These are phyloP conservation scores for Merops nubicus DNA, from an alignment of 2,113 vertebrate species.

Conservation along the genomic window DNA sequence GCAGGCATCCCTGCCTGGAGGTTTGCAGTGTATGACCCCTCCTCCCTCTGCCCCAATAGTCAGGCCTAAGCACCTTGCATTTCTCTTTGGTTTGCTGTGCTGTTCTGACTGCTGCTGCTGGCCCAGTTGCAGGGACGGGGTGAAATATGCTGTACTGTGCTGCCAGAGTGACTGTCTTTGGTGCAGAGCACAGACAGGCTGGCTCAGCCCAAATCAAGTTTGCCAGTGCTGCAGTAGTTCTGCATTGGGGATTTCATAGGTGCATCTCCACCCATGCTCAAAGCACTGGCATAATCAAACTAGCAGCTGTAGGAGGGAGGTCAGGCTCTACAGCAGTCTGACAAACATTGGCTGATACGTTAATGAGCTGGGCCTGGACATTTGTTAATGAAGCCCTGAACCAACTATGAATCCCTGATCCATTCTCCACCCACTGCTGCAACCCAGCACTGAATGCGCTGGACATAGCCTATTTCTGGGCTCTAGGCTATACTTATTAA, in stretches of 20 bases:
- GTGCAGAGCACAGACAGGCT: neutral
- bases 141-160: fast-evolving
- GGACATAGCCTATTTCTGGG: neutral
- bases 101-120: neutral
- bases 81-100: constrained; percentile 1
- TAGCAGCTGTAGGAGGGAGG: neutral
- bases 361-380: neutral
- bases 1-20: neutral
- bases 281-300: neutral
- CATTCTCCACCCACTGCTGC: neutral
- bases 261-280: neutral
- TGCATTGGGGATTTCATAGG: neutral
- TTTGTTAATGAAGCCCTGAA: neutral
- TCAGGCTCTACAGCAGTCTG: neutral
- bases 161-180: neutral
- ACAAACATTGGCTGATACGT: neutral
- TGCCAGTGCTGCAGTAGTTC: neutral
- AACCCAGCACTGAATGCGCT: neutral
- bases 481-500: neutral
- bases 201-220: neutral
- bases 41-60: neutral
- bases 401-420: neutral
- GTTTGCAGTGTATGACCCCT: neutral
- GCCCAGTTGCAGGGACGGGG: fast-evolving
- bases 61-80: neutral